phyloP scores from a whole-genome alignment of 2,888 invertebrate species.

The Phyto melanocephala region DNA sequence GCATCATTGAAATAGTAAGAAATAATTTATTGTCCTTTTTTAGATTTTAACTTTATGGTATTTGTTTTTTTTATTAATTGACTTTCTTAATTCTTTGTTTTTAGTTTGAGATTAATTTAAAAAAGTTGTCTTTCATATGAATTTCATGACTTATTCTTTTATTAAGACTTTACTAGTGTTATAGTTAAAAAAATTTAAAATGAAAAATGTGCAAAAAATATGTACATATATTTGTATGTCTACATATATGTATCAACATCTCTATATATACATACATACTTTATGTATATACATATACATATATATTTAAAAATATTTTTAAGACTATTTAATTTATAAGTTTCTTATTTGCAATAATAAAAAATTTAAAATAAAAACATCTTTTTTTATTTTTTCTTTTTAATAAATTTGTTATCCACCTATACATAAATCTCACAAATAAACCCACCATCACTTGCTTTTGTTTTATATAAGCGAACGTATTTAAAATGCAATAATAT shows the following conservation, averaged over 20 bases:
- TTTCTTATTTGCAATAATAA: constrained; percentile 59
- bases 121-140: not conserved
- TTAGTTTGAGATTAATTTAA: not conserved
- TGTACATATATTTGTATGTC: too few relatives aligned
- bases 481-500: constrained; percentile 23
- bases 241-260: constrained; percentile 9
- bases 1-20: not conserved
- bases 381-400: constrained; percentile 13
- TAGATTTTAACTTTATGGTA: constrained; percentile 41
- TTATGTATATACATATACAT: too few relatives aligned
- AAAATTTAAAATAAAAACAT: constrained; percentile 7
- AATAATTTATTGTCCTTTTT: not conserved
- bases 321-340: constrained; percentile 50
- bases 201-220: too few relatives aligned
- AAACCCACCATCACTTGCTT: constrained; percentile 39
- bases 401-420: not conserved
- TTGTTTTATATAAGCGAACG: not conserved
- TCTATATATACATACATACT: too few relatives aligned
- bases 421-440: constrained; percentile 51
- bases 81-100: not conserved
- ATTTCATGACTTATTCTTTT: not conserved
- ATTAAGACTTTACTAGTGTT: not conserved
- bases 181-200: not conserved
- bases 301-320: constrained; percentile 1
- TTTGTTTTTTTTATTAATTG: not conserved